These are phyloP conservation scores for Ptyas mucosa DNA, from an alignment of 2,113 vertebrate genomes.

Conservation along the genomic window DNA sequence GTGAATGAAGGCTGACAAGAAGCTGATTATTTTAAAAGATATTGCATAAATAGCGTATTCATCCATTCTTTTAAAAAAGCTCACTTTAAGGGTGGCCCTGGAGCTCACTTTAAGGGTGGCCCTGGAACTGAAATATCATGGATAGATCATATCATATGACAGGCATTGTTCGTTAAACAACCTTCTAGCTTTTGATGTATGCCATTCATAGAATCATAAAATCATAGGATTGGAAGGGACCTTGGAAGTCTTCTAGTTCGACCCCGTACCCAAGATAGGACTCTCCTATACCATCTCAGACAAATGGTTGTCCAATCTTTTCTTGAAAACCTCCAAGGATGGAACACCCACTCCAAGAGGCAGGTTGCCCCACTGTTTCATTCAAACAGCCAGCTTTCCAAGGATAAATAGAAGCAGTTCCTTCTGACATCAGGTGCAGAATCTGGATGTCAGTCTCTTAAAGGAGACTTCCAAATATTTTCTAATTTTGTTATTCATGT, in stretches of 20 bases:
- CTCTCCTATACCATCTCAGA: neutral
- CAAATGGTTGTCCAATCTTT: neutral
- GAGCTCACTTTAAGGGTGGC: slow-evolving; percentile 38
- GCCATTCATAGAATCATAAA: slow-evolving; percentile 14
- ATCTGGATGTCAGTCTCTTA: slow-evolving; percentile 30
- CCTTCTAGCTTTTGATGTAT: slow-evolving; percentile 55
- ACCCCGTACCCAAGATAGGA: neutral
- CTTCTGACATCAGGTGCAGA: slow-evolving; percentile 40
- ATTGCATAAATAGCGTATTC: slow-evolving; percentile 38
- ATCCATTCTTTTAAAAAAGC: slow-evolving; percentile 44
- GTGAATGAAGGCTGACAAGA: slow-evolving; percentile 30
- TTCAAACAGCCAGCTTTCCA: slow-evolving; percentile 36
- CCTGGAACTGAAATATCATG: slow-evolving; percentile 40
- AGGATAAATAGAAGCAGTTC: slow-evolving; percentile 23
- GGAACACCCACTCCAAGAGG: neutral
- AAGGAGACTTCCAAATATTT: slow-evolving; percentile 14
- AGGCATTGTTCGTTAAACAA: slow-evolving; percentile 37
- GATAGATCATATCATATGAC: slow-evolving; percentile 52
- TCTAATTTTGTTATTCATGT: slow-evolving; percentile 9
- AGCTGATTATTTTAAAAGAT: slow-evolving; percentile 50
- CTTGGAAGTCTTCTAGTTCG: neutral
- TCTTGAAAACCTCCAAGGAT: neutral
- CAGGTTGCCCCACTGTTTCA: neutral
- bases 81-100: slow-evolving; percentile 42
- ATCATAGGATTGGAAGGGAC: neutral